Evolutionary conservation across 1,140 invertebrate species (phyloP), one percentile per base, ranked within the genome.

Genomic region (Elymnias hypermnestra): DNA sequence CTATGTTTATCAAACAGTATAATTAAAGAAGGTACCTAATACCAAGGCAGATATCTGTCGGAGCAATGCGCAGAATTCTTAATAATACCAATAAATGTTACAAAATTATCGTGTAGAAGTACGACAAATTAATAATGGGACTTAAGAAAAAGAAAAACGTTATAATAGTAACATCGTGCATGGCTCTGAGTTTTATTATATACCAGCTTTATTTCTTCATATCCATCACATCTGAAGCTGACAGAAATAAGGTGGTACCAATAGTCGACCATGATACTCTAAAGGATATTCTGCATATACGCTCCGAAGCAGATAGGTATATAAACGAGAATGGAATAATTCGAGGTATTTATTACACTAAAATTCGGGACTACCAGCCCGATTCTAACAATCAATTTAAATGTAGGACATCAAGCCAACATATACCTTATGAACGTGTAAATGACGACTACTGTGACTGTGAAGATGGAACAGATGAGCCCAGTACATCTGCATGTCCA

Each of bases 361-460:
- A 75, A 13, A 51, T 85, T 38, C 53, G 47, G 19, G 51, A 61
- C 15, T 87, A 86, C 44, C 58, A 71, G 29, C 74, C 78, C 5
- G 57, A 73, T 56, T 25, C 40, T 3, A 70, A 72, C 0, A 70
- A 71, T 26, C 57, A 74, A 43, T 84, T 84, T 45, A 72, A 66
- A 45, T 84, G 81, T 58, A 59, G 63, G 33, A 72, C 56, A 23
- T 63, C 67, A 1, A 57, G 73, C 12, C 63, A 75, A 40, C 49
- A 36, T 7, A 73, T 85, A 38, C 64, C 75, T 2, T 83, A 64
- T 85, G 78, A 90, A 5, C 90, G 90, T 73, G 87, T 98, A 2
- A 98, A 98, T 73, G 97, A 98, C 87, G 92, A 98, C 79, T 98
- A 95, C 70, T 98, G 97, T 87, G 97, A 98, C 82, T 98, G 97